Percentiles rank a stretch among this genome's conserved stretches.
Conservation (phyloP, 2,888 invertebrate species). For the Auanema freiburgensis region DNA sequence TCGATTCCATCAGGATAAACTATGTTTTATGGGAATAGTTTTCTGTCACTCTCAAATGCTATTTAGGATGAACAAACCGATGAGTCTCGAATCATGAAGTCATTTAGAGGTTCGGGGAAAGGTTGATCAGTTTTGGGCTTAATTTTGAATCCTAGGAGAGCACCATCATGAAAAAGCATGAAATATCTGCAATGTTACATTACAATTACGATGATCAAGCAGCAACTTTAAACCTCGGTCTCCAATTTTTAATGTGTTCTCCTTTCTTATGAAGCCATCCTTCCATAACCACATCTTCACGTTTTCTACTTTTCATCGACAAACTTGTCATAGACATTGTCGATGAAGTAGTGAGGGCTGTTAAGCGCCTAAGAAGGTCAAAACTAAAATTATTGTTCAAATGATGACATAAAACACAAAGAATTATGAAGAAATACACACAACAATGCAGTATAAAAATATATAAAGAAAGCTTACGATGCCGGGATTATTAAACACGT, state of each 20-base stretch:
- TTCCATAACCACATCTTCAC: conserved; percentile 77
- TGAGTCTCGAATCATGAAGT: conserved; percentile 87
- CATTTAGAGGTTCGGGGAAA: conserved; percentile 82
- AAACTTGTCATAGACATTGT: conserved; percentile 50
- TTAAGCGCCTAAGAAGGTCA: too few species aligned
- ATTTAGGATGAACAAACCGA: conserved; percentile 64
- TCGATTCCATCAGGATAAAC: not conserved
- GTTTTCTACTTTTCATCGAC: conserved; percentile 36
- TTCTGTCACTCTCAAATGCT: not conserved
- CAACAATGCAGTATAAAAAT: too few species aligned
- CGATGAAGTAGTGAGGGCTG: conserved; percentile 10
- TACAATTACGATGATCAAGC: too few species aligned
- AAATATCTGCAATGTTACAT: conserved; percentile 73
- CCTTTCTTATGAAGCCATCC: conserved; percentile 94
- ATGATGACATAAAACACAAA: too few species aligned
- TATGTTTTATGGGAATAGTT: too few species aligned
- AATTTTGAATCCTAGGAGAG: conserved; percentile 88
- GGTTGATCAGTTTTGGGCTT: conserved; percentile 75
- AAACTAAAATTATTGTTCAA: too few species aligned
- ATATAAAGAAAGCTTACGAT: too few species aligned
- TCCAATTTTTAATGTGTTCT: conserved; percentile 98
- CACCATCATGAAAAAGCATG: conserved; percentile 88
- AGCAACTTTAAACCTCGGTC: conserved; percentile 72
- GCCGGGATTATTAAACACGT: too few species aligned
- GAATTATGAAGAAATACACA: too few species aligned